Percentiles rank a stretch among this genome's conserved stretches.
phyloP scores from a whole-genome alignment of 2,113 vertebrate genomes.

The Malurus cyaneus region DNA sequence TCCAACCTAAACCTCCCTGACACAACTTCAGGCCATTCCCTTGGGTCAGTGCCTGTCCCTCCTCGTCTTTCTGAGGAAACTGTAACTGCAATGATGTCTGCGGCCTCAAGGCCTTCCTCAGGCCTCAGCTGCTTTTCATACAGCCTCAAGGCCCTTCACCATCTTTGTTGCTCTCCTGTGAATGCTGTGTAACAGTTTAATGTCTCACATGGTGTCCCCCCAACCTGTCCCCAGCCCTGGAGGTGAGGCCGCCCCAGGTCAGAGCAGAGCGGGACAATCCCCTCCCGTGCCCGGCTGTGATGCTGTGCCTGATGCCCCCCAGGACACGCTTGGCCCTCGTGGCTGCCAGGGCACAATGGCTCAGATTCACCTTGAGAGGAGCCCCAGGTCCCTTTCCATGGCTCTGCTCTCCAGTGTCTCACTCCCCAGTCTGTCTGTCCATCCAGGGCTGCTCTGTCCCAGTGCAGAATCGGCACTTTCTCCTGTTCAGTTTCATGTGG shows the following conservation, averaged over 20 bases:
- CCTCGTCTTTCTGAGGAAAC: background rate
- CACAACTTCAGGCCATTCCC: background rate
- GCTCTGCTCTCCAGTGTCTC: background rate
- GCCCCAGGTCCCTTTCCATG: background rate
- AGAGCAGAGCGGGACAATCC: background rate
- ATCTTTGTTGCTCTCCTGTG: background rate
- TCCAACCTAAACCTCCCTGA: background rate
- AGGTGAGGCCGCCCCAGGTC: background rate
- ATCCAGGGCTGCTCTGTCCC: background rate
- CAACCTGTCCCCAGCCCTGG: accelerated
- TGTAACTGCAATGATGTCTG: background rate
- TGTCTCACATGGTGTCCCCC: background rate
- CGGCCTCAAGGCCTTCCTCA: background rate
- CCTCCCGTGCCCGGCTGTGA: background rate
- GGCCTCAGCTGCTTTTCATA: background rate
- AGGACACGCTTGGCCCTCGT: background rate
- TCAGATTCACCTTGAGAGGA: background rate
- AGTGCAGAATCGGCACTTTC: background rate
- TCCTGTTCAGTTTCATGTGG: background rate
- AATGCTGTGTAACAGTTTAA: background rate
- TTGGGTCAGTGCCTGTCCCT: accelerated
- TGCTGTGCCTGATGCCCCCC: background rate
- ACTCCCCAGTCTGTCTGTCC: background rate
- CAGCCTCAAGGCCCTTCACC: background rate
- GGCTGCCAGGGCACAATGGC: background rate